Base-by-base conservation (phyloP, 2,888 invertebrate species). In the Pomacea canaliculata region DNA sequence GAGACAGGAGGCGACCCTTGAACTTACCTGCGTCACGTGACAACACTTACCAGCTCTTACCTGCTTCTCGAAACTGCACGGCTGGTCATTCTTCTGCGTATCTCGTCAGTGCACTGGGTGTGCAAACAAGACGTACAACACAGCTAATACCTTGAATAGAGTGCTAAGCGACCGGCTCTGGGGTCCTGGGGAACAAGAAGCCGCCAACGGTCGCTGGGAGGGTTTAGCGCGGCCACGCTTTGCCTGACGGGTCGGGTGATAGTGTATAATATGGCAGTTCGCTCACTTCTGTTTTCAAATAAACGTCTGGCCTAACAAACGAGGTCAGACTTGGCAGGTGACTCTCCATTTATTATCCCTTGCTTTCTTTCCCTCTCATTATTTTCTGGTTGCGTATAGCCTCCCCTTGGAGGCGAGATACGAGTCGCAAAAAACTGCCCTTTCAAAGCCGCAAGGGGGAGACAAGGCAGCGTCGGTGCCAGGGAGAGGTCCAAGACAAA, bases 271-370 rank as follows among this genome's bases (percentile, higher is more conserved):
- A 23, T 67, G 67, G 19, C 73, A 27, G 49, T 66, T 73, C 66
- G 37, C 69, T 74, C 68, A 23, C 63, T n/a, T 74, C 68, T 69
- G 67, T 74, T 67, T 74, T 69, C 62, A 69, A 74, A 62, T 68
- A 74, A 70, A 67, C 60, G 74, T 69, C 69, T 10, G 68, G 18
- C 59, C 66, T 74, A 68, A 74, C 74, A 74, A 74, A 74, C 60
- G 74, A 74, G 74, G 69, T 10, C 37, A 18, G 69, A 69, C 23
- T 69, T 74, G 74, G 68, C 74, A 74, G 60, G 67, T 63, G 74
- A 74, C 69, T 74, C 27, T 69, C 74, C 74, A 74, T 74, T 74
- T 74, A 74, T 74, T 62, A 62, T 68, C 68, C 63, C 68, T 46
- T 48, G 16, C 18, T 67, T 60, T 74, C 69, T 69, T 69, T 74